Percentiles rank a stretch among this genome's conserved stretches.
Evolutionary conservation across 2,888 invertebrate genomes (phyloP).

Genomic region (Lasioglossum villosulum): DNA sequence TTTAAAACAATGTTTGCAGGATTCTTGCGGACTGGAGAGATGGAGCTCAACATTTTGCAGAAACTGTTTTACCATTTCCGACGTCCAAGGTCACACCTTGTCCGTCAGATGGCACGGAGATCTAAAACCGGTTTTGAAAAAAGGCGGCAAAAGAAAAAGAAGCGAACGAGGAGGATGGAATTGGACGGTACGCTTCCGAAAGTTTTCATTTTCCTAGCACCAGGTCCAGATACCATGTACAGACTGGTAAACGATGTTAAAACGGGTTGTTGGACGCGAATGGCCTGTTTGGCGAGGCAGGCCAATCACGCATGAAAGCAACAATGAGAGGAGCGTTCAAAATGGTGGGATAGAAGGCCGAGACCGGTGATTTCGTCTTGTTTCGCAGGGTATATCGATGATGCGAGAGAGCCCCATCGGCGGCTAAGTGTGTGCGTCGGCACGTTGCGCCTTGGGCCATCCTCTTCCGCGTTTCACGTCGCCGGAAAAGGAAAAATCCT

Average conservation of each 20-base stretch:
- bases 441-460: slow-evolving; percentile 61
- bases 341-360: slow-evolving; percentile 51
- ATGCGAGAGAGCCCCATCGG: not conserved
- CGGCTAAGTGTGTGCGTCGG: slow-evolving; percentile 6
- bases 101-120: not conserved
- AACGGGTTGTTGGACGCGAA: not conserved
- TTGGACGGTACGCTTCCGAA: not conserved
- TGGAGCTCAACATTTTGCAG: no score
- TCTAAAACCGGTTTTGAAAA: not conserved
- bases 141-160: not conserved
- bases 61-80: no score
- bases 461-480: slow-evolving; percentile 76
- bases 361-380: slow-evolving; percentile 66
- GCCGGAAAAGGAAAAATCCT: slow-evolving; percentile 67
- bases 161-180: not conserved
- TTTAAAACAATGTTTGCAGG: no score
- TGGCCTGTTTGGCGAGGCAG: not conserved
- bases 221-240: not conserved
- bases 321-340: slow-evolving; percentile 62
- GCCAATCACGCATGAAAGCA: slow-evolving; percentile 59
- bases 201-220: not conserved
- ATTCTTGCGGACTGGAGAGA: no score
- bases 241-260: not conserved
- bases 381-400: slow-evolving; percentile 26
- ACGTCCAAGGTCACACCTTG: not conserved